phyloP scores from a whole-genome alignment of 1,140 invertebrate species.

The Augochlora pura region DNA sequence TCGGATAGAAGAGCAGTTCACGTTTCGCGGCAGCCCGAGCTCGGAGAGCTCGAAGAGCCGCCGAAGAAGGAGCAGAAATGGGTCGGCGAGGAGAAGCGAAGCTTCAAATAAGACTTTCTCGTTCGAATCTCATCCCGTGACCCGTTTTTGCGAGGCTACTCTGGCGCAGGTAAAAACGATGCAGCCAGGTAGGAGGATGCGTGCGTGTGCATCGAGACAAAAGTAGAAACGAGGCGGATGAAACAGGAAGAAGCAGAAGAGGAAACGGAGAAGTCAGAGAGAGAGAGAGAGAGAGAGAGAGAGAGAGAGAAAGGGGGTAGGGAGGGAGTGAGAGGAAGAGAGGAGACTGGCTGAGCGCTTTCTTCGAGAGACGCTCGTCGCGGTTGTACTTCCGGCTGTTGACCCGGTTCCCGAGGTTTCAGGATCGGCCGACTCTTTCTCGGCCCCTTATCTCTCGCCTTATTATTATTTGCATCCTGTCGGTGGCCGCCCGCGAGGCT shows the following conservation, averaged over 20 bases:
- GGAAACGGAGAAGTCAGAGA: neutral
- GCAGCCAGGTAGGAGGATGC: too few relatives aligned
- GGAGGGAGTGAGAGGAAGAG: neutral
- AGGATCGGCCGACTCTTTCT: slow-evolving; percentile 34
- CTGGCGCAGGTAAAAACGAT: too few relatives aligned
- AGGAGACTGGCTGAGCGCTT: neutral
- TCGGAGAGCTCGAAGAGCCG: too few relatives aligned
- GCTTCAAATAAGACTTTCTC: too few relatives aligned
- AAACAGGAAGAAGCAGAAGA: slow-evolving; percentile 10
- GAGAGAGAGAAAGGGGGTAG: neutral
- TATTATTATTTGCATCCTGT: slow-evolving; percentile 46
- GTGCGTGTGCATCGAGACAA: too few relatives aligned
- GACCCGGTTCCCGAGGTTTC: slow-evolving; percentile 38
- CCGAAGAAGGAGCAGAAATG: too few relatives aligned
- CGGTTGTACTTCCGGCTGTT: slow-evolving; percentile 47
- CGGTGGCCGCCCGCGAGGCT: neutral
- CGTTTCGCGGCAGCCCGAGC: too few relatives aligned
- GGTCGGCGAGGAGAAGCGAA: too few relatives aligned
- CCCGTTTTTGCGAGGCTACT: too few relatives aligned
- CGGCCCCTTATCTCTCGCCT: slow-evolving; percentile 35
- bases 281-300: too few relatives aligned
- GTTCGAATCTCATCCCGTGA: too few relatives aligned
- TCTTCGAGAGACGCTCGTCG: slow-evolving; percentile 30
- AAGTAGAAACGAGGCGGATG: slow-evolving; percentile 3
- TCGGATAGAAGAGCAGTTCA: too few relatives aligned